Conservation (phyloP, 1,140 invertebrate genomes). For the Aphidius gifuensis region DNA sequence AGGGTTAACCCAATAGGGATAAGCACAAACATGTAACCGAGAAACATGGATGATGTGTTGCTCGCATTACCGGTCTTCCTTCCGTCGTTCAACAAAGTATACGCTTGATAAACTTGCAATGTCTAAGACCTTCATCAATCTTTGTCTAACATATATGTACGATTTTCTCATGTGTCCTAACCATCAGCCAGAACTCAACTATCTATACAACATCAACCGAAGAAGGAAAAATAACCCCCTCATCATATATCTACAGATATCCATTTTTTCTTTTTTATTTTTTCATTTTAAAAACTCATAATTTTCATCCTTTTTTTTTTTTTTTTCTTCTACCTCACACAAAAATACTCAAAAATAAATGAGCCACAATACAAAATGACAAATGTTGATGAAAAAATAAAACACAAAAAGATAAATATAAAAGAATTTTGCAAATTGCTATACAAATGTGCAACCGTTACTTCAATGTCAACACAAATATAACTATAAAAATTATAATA, state of each 20-base stretch:
- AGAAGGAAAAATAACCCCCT: constrained; percentile 2
- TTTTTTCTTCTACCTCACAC: neutral
- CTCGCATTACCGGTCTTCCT: constrained; percentile 15
- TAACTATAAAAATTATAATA: neutral
- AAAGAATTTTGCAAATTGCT: constrained; percentile 5
- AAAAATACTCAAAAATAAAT: neutral
- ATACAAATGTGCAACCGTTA: neutral
- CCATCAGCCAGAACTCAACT: too few relatives aligned
- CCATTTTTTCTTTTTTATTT: neutral
- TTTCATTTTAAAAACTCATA: neutral
- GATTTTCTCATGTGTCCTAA: constrained; percentile 19
- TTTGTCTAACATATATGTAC: constrained; percentile 14
- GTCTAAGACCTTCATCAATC: constrained; percentile 25
- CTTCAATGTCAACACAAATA: neutral
- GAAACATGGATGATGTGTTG: constrained; percentile 17
- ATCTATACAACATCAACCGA: neutral
- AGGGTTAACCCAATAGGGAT: constrained; percentile 1
- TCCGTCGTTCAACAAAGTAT: constrained; percentile 15
- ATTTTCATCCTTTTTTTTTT: neutral
- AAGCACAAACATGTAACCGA: constrained; percentile 15
- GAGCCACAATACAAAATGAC: neutral
- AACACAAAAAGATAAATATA: constrained; percentile 6
- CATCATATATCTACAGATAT: constrained; percentile 5
- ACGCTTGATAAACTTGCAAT: constrained; percentile 25
- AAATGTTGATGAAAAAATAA: neutral